Evolutionary conservation across 37 sponge, comb jelly and placozoan species (phyloP).

Genomic region (Oscarella lobularis): DNA sequence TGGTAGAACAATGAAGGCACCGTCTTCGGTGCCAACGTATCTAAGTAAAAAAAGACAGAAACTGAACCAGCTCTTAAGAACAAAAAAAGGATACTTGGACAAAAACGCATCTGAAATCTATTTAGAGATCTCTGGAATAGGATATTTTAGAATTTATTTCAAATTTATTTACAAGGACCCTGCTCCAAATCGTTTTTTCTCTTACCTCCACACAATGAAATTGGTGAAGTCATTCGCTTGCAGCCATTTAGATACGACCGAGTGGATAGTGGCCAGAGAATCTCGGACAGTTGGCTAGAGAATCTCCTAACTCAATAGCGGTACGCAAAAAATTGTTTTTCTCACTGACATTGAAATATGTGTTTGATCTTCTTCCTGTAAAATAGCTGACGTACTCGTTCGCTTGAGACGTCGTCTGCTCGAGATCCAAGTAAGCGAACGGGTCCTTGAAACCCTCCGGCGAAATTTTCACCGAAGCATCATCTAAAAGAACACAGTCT

Average conservation of each 20-base stretch:
- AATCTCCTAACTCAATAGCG: neutral
- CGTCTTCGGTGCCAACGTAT: neutral
- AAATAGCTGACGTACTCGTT: neutral
- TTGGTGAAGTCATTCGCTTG: neutral
- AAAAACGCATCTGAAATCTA: no score
- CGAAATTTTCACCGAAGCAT: neutral
- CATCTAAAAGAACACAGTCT: no score
- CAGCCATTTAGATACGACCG: neutral
- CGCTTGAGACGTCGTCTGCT: neutral
- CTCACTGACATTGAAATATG: constrained; percentile 1
- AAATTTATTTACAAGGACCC: no score
- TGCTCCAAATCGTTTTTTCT: no score
- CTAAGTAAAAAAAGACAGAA: no score
- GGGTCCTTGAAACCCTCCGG: constrained; percentile 4
- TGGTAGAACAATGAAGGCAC: neutral
- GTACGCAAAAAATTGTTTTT: neutral
- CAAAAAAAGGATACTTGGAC: no score
- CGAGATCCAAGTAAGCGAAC: neutral
- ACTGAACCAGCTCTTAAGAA: no score
- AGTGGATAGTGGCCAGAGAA: neutral
- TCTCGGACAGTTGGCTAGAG: neutral
- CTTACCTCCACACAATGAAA: constrained; percentile 3
- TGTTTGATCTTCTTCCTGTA: neutral
- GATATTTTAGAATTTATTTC: no score
- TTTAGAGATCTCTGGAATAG: no score